phyloP scores from a whole-genome alignment of 2,888 invertebrate genomes.

The Leuctra nigra region DNA sequence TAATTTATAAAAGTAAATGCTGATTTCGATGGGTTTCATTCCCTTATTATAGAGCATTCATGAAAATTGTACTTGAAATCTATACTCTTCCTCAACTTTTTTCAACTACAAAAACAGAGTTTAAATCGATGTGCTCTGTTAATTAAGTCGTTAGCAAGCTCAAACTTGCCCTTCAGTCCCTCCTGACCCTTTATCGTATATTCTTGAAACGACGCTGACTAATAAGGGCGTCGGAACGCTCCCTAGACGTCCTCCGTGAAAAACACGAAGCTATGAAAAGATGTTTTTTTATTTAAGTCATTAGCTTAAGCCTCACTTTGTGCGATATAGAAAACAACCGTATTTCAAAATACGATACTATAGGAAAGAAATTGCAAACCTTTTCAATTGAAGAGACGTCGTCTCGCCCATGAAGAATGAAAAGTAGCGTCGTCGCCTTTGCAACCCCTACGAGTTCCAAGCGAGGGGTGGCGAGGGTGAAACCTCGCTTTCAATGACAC shows the following conservation, averaged over 20 bases:
- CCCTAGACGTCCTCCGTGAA: neutral
- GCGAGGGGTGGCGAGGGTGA: neutral
- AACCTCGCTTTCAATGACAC: neutral
- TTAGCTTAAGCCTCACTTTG: constrained; percentile 11
- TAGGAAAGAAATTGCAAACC: neutral
- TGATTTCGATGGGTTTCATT: too few species aligned
- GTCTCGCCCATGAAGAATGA: constrained; percentile 4
- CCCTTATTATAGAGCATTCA: too few species aligned
- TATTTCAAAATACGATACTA: neutral
- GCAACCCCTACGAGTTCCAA: constrained; percentile 1
- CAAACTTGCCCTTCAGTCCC: too few species aligned
- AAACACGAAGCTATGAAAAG: neutral
- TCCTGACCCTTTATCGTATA: too few species aligned
- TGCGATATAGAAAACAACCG: constrained; percentile 16
- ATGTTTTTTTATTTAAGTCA: neutral
- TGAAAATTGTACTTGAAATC: too few species aligned
- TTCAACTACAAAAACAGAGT: too few species aligned
- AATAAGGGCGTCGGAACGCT: too few species aligned
- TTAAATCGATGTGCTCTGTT: too few species aligned
- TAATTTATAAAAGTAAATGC: too few species aligned
- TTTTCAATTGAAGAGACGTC: constrained; percentile 5
- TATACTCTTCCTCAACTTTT: too few species aligned
- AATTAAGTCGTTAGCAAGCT: too few species aligned
- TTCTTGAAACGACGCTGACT: too few species aligned
- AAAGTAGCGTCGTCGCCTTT: constrained; percentile 3